phyloP scores from a whole-genome alignment of 2,113 vertebrate genomes.

The Eolophus roseicapilla region DNA sequence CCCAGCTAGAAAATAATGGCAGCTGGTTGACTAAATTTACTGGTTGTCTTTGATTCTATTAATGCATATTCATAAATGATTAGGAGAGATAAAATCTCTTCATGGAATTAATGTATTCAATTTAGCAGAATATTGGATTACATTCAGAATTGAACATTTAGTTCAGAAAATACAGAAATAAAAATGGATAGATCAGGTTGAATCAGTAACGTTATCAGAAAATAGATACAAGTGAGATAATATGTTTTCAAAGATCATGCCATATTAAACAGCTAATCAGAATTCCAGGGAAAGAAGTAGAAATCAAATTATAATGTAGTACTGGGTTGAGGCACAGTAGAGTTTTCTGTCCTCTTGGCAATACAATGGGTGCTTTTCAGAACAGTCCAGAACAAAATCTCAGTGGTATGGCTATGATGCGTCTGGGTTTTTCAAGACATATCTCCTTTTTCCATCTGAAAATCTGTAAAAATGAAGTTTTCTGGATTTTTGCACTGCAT shows the following conservation, averaged over 20 bases:
- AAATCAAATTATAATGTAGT: not conserved
- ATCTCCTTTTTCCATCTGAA: not conserved
- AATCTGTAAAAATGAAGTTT: not conserved
- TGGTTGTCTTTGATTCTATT: not conserved
- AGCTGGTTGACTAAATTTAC: not conserved
- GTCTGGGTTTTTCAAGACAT: not conserved
- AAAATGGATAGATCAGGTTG: not conserved
- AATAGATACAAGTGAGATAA: not conserved
- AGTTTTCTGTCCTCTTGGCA: not conserved
- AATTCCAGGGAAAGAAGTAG: not conserved
- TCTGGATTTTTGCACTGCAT: not conserved
- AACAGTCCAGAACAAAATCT: not conserved
- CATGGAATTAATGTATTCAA: not conserved
- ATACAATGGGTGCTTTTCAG: not conserved
- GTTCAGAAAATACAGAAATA: not conserved
- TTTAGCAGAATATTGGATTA: not conserved
- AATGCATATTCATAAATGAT: not conserved
- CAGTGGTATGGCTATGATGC: not conserved
- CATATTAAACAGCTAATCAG: not conserved
- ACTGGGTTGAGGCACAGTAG: not conserved
- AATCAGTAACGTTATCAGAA: not conserved
- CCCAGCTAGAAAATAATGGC: not conserved
- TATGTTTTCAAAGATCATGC: not conserved
- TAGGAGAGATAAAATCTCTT: not conserved
- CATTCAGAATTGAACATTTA: not conserved